Evolutionary conservation across 2,797 vertebrate species (phyloP).

Genomic region (Mormyrus hasselquistii): DNA sequence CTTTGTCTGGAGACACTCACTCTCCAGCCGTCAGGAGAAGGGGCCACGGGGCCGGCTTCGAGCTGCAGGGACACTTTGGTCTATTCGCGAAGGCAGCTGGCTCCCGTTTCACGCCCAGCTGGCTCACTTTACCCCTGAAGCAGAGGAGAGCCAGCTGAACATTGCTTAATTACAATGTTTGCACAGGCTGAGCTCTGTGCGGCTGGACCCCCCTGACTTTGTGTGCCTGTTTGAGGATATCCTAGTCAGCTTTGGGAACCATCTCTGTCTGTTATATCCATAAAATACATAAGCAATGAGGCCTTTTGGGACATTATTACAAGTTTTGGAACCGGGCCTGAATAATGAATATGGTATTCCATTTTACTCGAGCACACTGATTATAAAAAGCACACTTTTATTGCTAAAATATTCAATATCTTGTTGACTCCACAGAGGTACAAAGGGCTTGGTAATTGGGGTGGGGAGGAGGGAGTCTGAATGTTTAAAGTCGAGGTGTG

Average conservation of each 20-base stretch:
- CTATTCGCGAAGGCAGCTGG: neutral
- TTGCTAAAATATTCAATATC: neutral
- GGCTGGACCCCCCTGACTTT: neutral
- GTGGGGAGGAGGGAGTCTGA: neutral
- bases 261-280: neutral
- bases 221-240: neutral
- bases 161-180: neutral
- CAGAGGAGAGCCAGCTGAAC: neutral
- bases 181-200: neutral
- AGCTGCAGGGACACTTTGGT: neutral
- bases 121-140: neutral
- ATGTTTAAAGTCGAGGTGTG: neutral
- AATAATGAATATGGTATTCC: neutral
- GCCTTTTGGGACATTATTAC: neutral
- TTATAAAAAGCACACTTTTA: neutral
- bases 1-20: neutral
- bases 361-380: neutral
- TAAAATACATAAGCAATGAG: neutral
- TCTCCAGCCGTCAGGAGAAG: neutral
- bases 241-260: neutral
- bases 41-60: neutral
- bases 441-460: neutral
- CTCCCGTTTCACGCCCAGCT: neutral
- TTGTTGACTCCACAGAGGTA: neutral
- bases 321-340: neutral